phyloP scores from a whole-genome alignment of 2,113 vertebrate genomes.

The Dunckerocampus dactyliophorus region DNA sequence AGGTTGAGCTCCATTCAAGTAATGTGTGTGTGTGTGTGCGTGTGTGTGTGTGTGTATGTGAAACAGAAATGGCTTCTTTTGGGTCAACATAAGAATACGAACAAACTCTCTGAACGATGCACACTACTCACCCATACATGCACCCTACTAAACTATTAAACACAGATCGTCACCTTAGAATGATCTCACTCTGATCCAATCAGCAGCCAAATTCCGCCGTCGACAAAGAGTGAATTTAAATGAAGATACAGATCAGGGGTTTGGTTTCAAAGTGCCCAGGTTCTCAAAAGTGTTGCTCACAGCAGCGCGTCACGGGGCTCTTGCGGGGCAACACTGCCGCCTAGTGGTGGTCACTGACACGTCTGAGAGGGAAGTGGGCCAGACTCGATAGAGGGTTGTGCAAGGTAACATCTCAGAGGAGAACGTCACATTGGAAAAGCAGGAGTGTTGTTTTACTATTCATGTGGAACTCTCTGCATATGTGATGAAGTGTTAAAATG shows the following conservation, averaged over 20 bases:
- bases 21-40: constrained; percentile 3
- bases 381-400: constrained; percentile 6
- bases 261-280: constrained; percentile 36
- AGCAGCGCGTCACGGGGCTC: not conserved
- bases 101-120: constrained; percentile 22
- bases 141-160: too few species aligned
- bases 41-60: constrained; percentile 5
- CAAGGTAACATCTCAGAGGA: constrained; percentile 29
- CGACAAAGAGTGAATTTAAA: constrained; percentile 46
- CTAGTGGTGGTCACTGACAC: constrained; percentile 30
- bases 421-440: not conserved
- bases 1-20: too few species aligned
- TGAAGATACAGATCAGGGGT: constrained; percentile 50
- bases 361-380: not conserved
- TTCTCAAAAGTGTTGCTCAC: constrained; percentile 12
- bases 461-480: not conserved
- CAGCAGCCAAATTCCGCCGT: constrained; percentile 32
- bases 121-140: not conserved
- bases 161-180: not conserved
- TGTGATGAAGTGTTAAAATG: not conserved
- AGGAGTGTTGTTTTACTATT: not conserved
- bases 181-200: not conserved
- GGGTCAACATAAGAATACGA: constrained; percentile 49
- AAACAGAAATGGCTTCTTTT: constrained; percentile 39
- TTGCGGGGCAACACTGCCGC: constrained; percentile 35